Conservation (phyloP, 2,113 vertebrate species). For the Balaenoptera acutorostrata region DNA sequence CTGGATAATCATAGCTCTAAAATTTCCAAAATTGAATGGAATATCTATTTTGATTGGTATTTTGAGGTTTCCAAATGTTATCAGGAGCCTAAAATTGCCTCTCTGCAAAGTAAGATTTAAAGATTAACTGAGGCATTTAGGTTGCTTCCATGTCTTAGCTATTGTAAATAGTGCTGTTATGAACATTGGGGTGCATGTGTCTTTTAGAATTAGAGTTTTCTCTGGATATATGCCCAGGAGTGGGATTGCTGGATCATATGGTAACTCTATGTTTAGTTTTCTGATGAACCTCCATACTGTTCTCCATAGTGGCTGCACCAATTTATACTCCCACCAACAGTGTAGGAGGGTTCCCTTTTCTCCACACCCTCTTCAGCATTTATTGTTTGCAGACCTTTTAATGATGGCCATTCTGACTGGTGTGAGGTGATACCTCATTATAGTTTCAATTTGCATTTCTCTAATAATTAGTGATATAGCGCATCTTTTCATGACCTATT, state of each 20-base stretch:
- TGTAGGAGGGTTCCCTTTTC: background rate
- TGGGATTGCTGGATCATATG: background rate
- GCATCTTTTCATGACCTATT: background rate
- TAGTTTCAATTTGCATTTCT: background rate
- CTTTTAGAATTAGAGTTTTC: background rate
- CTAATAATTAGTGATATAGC: background rate
- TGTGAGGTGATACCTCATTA: background rate
- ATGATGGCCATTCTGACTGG: background rate
- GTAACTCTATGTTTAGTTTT: background rate
- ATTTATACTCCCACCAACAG: background rate
- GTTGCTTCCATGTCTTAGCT: background rate
- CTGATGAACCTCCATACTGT: background rate
- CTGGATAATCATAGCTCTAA: background rate
- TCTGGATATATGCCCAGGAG: background rate
- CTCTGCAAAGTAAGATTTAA: background rate
- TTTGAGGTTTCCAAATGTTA: background rate
- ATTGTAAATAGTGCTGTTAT: background rate
- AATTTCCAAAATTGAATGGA: background rate
- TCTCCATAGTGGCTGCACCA: background rate
- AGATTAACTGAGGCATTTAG: background rate
- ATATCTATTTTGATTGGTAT: background rate
- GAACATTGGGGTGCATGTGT: background rate
- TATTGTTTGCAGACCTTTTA: background rate
- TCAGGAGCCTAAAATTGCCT: background rate
- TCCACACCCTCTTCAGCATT: background rate